Evolutionary conservation across 2,113 vertebrate genomes (phyloP).

Genomic region (Xenopus laevis): DNA sequence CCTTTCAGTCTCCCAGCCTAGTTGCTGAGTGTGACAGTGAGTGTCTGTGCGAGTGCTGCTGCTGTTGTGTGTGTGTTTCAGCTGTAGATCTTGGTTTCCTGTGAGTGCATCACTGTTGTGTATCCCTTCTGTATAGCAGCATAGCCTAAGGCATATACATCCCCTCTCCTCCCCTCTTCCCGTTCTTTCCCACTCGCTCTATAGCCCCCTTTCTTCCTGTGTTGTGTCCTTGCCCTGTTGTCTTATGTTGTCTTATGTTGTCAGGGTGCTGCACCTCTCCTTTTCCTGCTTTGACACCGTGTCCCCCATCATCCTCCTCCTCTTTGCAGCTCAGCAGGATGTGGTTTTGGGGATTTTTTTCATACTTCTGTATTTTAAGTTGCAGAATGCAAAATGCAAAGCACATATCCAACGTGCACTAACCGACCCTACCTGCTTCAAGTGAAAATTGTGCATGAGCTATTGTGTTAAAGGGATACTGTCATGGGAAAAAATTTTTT

Average conservation of each 20-base stretch:
- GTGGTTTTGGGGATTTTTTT: slow-evolving; percentile 3
- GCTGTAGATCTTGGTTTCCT: neutral
- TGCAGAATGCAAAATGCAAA: neutral
- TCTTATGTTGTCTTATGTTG: neutral
- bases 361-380: slow-evolving; percentile 10
- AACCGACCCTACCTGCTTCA: too few species aligned
- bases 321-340: neutral
- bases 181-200: neutral
- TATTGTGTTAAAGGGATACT: too few species aligned
- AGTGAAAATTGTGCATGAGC: too few species aligned
- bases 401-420: too few species aligned
- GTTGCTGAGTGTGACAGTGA: neutral
- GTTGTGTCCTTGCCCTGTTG: neutral
- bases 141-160: neutral
- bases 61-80: too few species aligned
- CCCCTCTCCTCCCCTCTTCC: neutral
- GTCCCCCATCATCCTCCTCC: neutral
- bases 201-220: neutral
- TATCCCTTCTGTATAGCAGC: neutral
- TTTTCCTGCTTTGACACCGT: neutral
- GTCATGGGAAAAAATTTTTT: too few species aligned
- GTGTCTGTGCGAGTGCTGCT: neutral
- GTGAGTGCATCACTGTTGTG: neutral
- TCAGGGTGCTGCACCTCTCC: neutral
- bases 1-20: neutral